phyloP scores from a whole-genome alignment of 2,113 vertebrate species.

The Urocynchramus pylzowi region DNA sequence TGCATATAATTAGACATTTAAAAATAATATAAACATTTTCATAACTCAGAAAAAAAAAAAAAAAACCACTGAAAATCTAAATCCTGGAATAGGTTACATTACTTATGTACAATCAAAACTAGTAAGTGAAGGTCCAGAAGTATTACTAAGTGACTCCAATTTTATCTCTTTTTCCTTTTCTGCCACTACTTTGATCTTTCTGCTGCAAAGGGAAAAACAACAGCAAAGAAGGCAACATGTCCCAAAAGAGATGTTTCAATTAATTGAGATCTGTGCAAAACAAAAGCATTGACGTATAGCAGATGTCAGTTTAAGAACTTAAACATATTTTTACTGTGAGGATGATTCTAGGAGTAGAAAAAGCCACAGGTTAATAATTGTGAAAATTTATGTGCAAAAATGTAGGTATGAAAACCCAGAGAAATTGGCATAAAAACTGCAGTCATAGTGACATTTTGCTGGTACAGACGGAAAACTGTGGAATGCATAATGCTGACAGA shows the following conservation, averaged over 20 bases:
- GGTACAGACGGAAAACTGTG: background rate
- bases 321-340: background rate
- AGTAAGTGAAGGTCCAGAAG: background rate
- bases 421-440: background rate
- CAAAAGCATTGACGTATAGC: background rate
- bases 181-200: background rate
- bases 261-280: background rate
- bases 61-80: background rate
- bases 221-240: background rate
- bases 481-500: background rate
- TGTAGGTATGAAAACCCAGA: background rate
- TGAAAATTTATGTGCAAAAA: background rate
- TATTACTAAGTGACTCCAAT: background rate
- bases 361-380: background rate
- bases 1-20: background rate
- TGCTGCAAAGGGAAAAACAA: background rate
- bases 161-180: background rate
- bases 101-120: background rate
- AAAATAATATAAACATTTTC: background rate
- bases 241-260: background rate
- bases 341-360: background rate
- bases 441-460: background rate
- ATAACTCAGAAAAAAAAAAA: background rate
- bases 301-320: background rate
- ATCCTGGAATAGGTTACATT: background rate